Evolutionary conservation across 2,888 invertebrate genomes (phyloP).

Genomic region (Pseudoips prasinana): DNA sequence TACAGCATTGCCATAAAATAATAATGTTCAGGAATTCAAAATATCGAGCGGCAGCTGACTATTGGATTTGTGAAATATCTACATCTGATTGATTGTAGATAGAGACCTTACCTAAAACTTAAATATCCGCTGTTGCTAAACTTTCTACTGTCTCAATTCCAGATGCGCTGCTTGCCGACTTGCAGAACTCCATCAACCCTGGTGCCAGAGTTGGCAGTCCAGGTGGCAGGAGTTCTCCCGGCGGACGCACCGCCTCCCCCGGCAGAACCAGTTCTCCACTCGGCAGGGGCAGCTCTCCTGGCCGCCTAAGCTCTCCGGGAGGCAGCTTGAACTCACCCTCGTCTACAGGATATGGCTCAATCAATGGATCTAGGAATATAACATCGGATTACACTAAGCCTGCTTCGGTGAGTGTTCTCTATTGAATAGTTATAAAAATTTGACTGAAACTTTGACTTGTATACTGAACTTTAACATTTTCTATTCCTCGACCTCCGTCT

Average conservation of each 20-base stretch:
- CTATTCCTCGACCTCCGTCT: too few relatives aligned
- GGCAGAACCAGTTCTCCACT: slow-evolving; percentile 56
- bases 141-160: slow-evolving; percentile 58
- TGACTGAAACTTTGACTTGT: too few relatives aligned
- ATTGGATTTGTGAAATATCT: too few relatives aligned
- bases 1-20: too few relatives aligned
- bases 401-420: slow-evolving; percentile 85
- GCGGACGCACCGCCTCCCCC: slow-evolving; percentile 62
- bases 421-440: too few relatives aligned
- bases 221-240: slow-evolving; percentile 67
- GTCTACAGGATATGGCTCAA: slow-evolving; percentile 89
- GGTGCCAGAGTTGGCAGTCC: slow-evolving; percentile 81
- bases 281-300: slow-evolving; percentile 79
- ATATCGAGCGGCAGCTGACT: too few relatives aligned
- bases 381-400: slow-evolving; percentile 77
- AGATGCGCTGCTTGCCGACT: slow-evolving; percentile 97
- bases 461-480: too few relatives aligned
- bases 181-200: slow-evolving; percentile 93
- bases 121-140: neutral
- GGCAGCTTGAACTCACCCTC: slow-evolving; percentile 76
- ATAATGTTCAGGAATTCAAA: too few relatives aligned
- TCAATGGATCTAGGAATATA: slow-evolving; percentile 85
- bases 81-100: too few relatives aligned
- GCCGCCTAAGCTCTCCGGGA: slow-evolving; percentile 70
- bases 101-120: too few relatives aligned